phyloP scores from a whole-genome alignment of 2,797 vertebrate species.

The Brachyalestes nurse region DNA sequence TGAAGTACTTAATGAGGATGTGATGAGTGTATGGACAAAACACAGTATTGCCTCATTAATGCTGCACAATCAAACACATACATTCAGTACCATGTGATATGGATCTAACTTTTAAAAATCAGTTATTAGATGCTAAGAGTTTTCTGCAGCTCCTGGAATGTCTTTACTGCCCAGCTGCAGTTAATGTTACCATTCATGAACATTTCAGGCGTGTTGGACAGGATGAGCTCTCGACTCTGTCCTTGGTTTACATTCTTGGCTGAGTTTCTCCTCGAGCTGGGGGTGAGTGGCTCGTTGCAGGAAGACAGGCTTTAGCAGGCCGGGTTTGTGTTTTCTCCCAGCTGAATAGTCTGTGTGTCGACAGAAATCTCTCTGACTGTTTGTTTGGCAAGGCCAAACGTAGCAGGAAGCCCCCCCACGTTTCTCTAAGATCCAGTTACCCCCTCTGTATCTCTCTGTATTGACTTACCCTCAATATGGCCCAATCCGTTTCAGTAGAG shows the following conservation, averaged over 20 bases:
- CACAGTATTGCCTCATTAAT: neutral
- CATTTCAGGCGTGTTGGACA: slow-evolving; percentile 11
- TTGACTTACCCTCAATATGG: slow-evolving; percentile 44
- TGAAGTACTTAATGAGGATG: neutral
- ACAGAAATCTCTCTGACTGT: slow-evolving; percentile 31
- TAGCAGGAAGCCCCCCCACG: slow-evolving; percentile 56
- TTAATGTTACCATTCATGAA: neutral
- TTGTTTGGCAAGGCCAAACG: slow-evolving; percentile 54
- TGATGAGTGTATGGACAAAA: neutral
- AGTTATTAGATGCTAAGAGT: neutral
- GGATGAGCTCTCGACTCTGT: neutral
- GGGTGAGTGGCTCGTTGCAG: slow-evolving; percentile 29
- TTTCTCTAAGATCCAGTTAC: slow-evolving; percentile 57
- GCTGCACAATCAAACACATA: neutral
- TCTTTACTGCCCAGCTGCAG: neutral
- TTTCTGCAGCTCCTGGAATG: neutral
- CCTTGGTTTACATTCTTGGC: slow-evolving; percentile 28
- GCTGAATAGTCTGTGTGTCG: slow-evolving; percentile 27
- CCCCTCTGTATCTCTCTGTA: slow-evolving; percentile 36
- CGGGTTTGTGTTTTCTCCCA: slow-evolving; percentile 37
- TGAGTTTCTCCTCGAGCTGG: neutral
- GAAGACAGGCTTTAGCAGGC: slow-evolving; percentile 5
- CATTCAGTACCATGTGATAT: neutral
- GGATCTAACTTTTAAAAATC: neutral
- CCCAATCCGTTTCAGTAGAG: slow-evolving; percentile 28